Percentiles rank a stretch among this genome's conserved stretches.
These are phyloP conservation scores for Lutjanus erythropterus DNA, from an alignment of 2,113 vertebrate species.

Conservation along the genomic window DNA sequence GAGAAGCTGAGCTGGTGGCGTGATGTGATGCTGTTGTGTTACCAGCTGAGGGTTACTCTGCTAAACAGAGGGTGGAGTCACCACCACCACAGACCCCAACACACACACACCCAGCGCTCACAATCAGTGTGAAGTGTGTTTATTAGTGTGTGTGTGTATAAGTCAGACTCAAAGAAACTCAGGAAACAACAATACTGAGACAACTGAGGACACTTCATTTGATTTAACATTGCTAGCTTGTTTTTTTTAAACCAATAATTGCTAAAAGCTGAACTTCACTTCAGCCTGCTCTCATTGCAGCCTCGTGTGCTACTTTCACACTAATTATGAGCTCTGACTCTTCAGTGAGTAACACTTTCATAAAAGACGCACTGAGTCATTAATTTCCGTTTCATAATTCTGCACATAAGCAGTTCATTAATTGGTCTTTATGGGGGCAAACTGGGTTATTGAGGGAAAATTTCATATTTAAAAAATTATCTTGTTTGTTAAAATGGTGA, in stretches of 20 bases:
- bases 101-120: neutral
- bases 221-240: neutral
- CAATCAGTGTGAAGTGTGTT: neutral
- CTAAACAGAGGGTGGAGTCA: slow-evolving; percentile 38
- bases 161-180: neutral
- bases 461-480: neutral
- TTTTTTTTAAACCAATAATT: neutral
- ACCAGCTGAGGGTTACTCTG: slow-evolving; percentile 10
- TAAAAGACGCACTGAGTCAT: neutral
- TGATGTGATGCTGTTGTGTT: slow-evolving; percentile 5
- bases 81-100: slow-evolving; percentile 10
- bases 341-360: neutral
- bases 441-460: no score
- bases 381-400: neutral
- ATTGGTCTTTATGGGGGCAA: neutral
- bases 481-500: neutral
- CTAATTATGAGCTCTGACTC: neutral
- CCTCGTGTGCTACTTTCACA: neutral
- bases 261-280: neutral
- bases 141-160: neutral
- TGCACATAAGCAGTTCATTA: neutral
- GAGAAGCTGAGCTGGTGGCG: slow-evolving; percentile 21
- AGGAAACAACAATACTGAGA: neutral
- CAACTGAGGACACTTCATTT: neutral
- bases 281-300: neutral